phyloP scores from a whole-genome alignment of 2,797 vertebrate genomes.

The Poecilia gillii region DNA sequence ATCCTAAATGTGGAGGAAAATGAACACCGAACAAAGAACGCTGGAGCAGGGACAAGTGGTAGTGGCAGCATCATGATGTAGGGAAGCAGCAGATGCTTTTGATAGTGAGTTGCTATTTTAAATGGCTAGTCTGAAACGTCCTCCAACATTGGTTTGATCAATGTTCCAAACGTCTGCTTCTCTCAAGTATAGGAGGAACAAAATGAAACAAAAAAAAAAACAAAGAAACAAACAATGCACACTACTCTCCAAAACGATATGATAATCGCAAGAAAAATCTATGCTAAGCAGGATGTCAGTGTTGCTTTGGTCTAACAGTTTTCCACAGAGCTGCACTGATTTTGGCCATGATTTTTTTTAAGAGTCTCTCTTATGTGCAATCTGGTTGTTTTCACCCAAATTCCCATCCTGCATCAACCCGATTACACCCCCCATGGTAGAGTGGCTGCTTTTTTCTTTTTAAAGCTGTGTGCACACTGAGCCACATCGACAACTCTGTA shows the following conservation, averaged over 20 bases:
- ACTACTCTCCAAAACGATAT: not conserved
- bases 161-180: not conserved
- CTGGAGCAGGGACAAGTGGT: not conserved
- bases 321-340: constrained; percentile 28
- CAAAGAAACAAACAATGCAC: not conserved
- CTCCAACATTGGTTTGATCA: not conserved
- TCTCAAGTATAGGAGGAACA: constrained; percentile 38
- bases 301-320: constrained; percentile 31
- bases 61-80: not conserved
- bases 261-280: constrained; percentile 53
- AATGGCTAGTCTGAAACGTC: not conserved
- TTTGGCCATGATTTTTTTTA: constrained; percentile 35
- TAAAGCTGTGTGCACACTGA: constrained; percentile 36
- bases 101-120: not conserved
- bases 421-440: constrained; percentile 20
- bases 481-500: not conserved
- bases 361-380: constrained; percentile 2
- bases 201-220: constrained; percentile 16
- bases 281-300: constrained; percentile 46
- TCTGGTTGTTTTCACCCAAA: constrained; percentile 17
- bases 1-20: not conserved
- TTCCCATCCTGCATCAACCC: constrained; percentile 9
- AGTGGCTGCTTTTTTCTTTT: constrained; percentile 21
- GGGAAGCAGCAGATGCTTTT: not conserved
- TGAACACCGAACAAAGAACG: not conserved